Evolutionary conservation across 2,113 vertebrate species (phyloP).

Genomic region (Eclectus roratus): DNA sequence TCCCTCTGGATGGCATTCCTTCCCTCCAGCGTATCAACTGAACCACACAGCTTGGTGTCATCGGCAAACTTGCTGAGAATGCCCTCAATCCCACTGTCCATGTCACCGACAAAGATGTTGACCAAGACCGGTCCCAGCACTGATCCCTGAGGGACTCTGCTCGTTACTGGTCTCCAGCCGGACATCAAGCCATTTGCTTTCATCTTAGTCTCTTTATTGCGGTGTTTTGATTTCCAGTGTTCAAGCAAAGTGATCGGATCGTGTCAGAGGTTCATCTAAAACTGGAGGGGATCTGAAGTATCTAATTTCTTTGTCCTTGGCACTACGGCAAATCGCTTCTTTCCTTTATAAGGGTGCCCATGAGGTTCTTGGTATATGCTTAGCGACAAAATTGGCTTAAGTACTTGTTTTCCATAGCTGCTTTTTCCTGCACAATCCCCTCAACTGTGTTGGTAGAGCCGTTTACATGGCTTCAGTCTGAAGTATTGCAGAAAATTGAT

Average conservation of each 20-base stretch:
- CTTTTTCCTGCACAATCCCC: not conserved
- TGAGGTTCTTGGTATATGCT: not conserved
- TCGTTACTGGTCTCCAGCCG: too few species aligned
- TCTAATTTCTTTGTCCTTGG: not conserved
- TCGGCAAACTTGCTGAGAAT: too few species aligned
- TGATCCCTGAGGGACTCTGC: too few species aligned
- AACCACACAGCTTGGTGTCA: too few species aligned
- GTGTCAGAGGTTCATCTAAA: not conserved
- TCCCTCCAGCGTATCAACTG: too few species aligned
- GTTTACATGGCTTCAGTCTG: not conserved
- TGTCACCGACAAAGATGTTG: too few species aligned
- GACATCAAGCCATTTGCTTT: not conserved
- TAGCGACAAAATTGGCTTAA: not conserved
- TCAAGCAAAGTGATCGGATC: not conserved
- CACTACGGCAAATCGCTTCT: not conserved
- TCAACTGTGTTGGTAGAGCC: not conserved
- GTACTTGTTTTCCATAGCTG: not conserved
- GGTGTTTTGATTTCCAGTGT: not conserved
- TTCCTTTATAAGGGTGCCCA: not conserved
- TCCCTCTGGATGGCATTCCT: too few species aligned
- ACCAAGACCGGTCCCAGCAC: too few species aligned
- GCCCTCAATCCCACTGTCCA: too few species aligned
- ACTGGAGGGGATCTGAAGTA: not conserved
- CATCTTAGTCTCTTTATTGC: not conserved
- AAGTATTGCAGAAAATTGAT: not conserved